Evolutionary conservation across 2,888 invertebrate species (phyloP).

Genomic region (Sarcophaga variegata): DNA sequence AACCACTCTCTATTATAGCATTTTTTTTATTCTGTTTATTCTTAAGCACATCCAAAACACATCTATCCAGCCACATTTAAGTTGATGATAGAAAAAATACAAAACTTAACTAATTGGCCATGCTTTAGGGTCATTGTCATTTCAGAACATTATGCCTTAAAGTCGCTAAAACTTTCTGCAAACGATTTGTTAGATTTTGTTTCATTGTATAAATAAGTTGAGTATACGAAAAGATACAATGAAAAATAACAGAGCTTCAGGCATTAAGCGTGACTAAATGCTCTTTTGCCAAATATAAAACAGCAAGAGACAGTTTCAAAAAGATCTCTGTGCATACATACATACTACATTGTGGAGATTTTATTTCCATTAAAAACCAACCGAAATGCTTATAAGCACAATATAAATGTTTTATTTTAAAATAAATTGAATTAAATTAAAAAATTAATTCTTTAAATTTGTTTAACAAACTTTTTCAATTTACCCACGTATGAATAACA

Average conservation of each 20-base stretch:
- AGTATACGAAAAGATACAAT: slow-evolving; percentile 10
- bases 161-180: slow-evolving; percentile 49
- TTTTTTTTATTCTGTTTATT: not conserved
- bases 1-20: slow-evolving; percentile 3
- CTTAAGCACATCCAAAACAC: slow-evolving; percentile 8
- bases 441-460: not conserved
- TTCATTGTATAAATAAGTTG: slow-evolving; percentile 23
- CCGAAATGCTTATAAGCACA: too few species aligned
- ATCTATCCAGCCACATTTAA: slow-evolving; percentile 34
- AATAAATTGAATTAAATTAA: not conserved
- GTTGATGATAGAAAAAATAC: slow-evolving; percentile 67
- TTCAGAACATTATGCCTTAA: slow-evolving; percentile 54
- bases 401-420: not conserved
- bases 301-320: slow-evolving; percentile 45
- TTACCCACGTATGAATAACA: slow-evolving; percentile 22
- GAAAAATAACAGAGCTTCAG: slow-evolving; percentile 45
- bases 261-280: slow-evolving; percentile 68
- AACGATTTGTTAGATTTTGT: slow-evolving; percentile 61
- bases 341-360: not conserved
- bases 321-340: slow-evolving; percentile 18
- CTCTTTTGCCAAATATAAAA: slow-evolving; percentile 29
- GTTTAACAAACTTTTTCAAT: not conserved
- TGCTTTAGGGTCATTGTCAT: slow-evolving; percentile 79
- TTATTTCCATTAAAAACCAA: too few species aligned
- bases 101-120: slow-evolving; percentile 78